These are phyloP conservation scores for Mesorhabditis sp. DNA, from an alignment of 2,888 invertebrate genomes.

Conservation along the genomic window DNA sequence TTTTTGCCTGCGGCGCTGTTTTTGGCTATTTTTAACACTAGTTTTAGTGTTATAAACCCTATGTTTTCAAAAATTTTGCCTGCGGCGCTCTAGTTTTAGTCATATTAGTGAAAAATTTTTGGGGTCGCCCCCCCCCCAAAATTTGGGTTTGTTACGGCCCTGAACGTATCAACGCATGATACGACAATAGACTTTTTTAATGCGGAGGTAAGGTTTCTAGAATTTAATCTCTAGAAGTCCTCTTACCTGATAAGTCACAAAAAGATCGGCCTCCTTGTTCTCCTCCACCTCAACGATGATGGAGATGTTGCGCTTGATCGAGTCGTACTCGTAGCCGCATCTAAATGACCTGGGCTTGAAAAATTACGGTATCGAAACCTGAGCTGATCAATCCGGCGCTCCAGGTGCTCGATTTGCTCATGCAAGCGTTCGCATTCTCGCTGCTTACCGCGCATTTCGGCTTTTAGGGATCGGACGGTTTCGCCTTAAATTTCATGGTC, in stretches of 20 bases:
- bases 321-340: slow-evolving; percentile 52
- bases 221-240: background rate
- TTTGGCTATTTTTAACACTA: too few species aligned
- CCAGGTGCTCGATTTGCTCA: slow-evolving; percentile 46
- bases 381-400: slow-evolving; percentile 47
- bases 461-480: slow-evolving; percentile 42
- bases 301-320: slow-evolving; percentile 54
- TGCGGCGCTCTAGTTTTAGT: too few species aligned
- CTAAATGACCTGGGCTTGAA: slow-evolving; percentile 9
- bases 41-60: too few species aligned
- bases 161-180: background rate
- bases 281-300: slow-evolving; percentile 56
- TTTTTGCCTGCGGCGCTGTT: too few species aligned
- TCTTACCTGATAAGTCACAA: slow-evolving; percentile 56
- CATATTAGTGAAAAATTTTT: too few species aligned
- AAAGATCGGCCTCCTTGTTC: slow-evolving; percentile 48
- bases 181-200: too few species aligned
- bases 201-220: background rate
- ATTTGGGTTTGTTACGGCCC: too few species aligned
- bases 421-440: slow-evolving; percentile 35
- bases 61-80: too few species aligned
- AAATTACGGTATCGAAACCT: background rate
- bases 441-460: slow-evolving; percentile 45
- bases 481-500: slow-evolving; percentile 26
- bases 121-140: too few species aligned